Conservation (phyloP, 2,797 vertebrate species). For the Taeniopygia guttata region DNA sequence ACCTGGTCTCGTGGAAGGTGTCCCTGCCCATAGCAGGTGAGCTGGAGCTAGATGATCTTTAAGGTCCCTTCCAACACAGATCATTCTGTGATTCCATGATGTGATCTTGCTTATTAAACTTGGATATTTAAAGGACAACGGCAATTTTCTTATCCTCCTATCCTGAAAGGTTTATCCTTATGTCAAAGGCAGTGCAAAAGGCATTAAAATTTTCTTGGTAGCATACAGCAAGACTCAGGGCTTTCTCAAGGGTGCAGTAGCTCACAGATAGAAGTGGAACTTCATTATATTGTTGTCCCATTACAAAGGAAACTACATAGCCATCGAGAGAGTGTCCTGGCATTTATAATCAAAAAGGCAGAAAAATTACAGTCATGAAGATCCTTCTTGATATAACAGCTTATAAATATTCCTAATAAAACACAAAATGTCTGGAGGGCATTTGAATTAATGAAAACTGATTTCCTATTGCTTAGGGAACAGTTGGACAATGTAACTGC, state of each 20-base stretch:
- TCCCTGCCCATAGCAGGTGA: fast-evolving
- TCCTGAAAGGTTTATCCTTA: not conserved
- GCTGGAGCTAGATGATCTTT: not conserved
- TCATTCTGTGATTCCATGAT: not conserved
- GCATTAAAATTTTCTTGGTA: not conserved
- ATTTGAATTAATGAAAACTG: not conserved
- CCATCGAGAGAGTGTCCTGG: not conserved
- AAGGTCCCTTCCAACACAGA: not conserved
- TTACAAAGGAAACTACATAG: not conserved
- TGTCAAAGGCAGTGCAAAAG: not conserved
- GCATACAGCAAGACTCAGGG: not conserved
- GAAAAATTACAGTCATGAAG: not conserved
- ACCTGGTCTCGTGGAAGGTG: fast-evolving
- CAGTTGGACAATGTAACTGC: not conserved
- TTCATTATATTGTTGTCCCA: not conserved
- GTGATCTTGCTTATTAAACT: not conserved
- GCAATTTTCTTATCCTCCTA: not conserved
- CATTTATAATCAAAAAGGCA: not conserved
- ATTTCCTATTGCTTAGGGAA: not conserved
- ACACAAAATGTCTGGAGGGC: not conserved
- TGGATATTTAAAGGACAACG: not conserved
- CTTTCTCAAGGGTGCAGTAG: not conserved
- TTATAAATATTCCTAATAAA: constrained; percentile 31
- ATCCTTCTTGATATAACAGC: not conserved
- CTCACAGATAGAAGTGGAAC: not conserved